These are phyloP conservation scores for Lutraria rhynchaena DNA, from an alignment of 1,140 invertebrate species.

Conservation along the genomic window DNA sequence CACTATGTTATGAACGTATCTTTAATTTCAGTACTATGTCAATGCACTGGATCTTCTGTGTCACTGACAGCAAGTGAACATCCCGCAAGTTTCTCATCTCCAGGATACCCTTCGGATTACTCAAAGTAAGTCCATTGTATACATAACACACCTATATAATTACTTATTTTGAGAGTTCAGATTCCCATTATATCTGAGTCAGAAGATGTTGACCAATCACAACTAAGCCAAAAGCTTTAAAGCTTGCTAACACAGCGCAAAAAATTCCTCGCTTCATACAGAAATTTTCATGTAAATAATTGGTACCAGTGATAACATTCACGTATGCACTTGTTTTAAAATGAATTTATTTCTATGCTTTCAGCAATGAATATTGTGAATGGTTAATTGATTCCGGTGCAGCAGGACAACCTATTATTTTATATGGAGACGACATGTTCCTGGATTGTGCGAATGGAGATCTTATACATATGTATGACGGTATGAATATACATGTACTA, in stretches of 20 bases:
- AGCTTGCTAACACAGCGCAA: neutral
- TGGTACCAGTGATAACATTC: neutral
- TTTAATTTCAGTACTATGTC: constrained; percentile 7
- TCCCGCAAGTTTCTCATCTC: constrained; percentile 1
- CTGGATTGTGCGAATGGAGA: constrained; percentile 22
- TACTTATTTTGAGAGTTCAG: neutral
- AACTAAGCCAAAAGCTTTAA: neutral
- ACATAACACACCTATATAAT: neutral
- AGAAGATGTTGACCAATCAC: neutral
- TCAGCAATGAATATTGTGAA: constrained; percentile 26
- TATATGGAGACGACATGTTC: constrained; percentile 33
- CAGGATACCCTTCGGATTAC: constrained; percentile 11
- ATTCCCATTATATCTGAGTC: too few relatives aligned
- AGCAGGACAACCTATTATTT: constrained; percentile 32
- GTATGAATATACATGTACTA: too few relatives aligned
- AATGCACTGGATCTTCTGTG: constrained; percentile 4
- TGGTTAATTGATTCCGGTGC: constrained; percentile 52
- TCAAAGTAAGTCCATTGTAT: constrained; percentile 1
- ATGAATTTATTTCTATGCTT: neutral
- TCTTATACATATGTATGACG: constrained; percentile 46
- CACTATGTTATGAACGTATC: neutral
- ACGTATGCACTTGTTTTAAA: neutral
- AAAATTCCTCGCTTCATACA: neutral
- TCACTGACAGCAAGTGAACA: neutral
- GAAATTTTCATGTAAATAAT: neutral